phyloP scores from a whole-genome alignment of 2,888 invertebrate species.

The Leptinotarsa rubiginosa region DNA sequence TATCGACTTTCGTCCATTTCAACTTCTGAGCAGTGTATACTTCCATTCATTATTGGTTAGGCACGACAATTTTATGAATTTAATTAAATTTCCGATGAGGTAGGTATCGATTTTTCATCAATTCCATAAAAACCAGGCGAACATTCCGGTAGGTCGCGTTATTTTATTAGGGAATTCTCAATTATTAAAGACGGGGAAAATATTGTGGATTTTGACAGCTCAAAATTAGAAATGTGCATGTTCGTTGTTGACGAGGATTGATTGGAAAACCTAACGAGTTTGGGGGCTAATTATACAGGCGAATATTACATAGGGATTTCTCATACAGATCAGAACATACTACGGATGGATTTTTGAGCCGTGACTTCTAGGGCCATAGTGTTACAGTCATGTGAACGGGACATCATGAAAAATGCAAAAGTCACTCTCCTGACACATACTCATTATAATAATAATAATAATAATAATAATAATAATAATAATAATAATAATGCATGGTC shows the following conservation, averaged over 20 bases:
- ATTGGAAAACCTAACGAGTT: background rate
- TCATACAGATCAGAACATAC: no score
- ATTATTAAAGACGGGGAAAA: background rate
- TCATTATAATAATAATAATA: no score
- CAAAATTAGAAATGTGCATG: background rate
- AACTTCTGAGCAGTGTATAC: background rate
- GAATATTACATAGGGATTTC: background rate
- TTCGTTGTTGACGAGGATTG: background rate
- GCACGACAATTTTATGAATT: background rate
- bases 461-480: no score
- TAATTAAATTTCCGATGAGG: background rate
- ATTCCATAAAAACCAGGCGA: background rate
- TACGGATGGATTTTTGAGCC: no score
- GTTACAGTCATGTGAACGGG: no score
- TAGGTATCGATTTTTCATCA: conserved; percentile 15
- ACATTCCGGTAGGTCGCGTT: background rate
- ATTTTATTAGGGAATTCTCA: conserved; percentile 3
- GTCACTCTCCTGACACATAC: no score
- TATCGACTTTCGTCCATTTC: no score
- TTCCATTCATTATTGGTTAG: background rate
- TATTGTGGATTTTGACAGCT: background rate
- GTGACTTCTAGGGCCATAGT: no score
- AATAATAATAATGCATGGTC: no score
- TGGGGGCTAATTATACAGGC: background rate
- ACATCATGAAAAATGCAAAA: no score